phyloP scores from a whole-genome alignment of 2,113 vertebrate genomes.

The Ctenomys sociabilis region DNA sequence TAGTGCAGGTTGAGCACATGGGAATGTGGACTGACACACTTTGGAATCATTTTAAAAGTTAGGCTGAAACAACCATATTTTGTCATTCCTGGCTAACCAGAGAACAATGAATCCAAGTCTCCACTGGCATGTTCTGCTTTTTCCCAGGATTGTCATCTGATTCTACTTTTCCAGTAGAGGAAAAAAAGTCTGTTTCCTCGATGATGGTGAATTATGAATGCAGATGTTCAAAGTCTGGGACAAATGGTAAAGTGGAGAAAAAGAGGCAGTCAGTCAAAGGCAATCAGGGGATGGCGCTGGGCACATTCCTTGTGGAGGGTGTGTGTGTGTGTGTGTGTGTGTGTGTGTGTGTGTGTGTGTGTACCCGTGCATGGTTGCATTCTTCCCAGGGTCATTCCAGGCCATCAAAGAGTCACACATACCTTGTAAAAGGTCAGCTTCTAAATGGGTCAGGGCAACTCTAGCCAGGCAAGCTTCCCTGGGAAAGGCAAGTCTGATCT shows the following conservation, averaged over 20 bases:
- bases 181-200: background rate
- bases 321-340: background rate
- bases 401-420: background rate
- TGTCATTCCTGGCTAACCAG: background rate
- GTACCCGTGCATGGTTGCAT: too few species aligned
- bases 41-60: background rate
- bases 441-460: conserved; percentile 9
- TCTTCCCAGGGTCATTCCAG: background rate
- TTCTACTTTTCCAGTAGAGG: background rate
- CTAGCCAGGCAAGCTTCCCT: background rate
- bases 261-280: background rate
- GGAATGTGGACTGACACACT: background rate
- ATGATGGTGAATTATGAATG: background rate
- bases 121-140: background rate
- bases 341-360: background rate
- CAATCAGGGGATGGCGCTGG: background rate
- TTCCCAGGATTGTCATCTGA: background rate
- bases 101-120: background rate
- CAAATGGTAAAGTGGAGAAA: background rate
- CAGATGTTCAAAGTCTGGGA: background rate
- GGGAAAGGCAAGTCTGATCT: background rate
- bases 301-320: background rate
- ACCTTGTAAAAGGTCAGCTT: conserved; percentile 33
- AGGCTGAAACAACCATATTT: background rate
- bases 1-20: accelerated